Evolutionary conservation across 2,888 invertebrate genomes (phyloP).

Genomic region (Steinernema carpocapsae): DNA sequence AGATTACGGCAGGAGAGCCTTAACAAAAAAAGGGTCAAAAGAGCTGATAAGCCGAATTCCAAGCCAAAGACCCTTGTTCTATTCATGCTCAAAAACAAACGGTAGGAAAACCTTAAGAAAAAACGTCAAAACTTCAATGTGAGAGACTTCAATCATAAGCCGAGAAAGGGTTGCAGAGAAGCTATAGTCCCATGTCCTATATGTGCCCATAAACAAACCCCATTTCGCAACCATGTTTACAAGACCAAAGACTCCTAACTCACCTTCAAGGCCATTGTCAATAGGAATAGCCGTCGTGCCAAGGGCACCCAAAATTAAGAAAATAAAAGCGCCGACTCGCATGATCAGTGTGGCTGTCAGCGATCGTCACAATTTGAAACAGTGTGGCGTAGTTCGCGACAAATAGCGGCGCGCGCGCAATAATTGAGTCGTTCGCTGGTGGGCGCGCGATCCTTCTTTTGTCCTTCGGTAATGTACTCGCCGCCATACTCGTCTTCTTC

Average conservation of each 20-base stretch:
- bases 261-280: conserved; percentile 18
- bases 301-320: neutral
- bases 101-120: too few species aligned
- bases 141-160: too few species aligned
- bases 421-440: conserved; percentile 22
- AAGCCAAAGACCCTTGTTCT: neutral
- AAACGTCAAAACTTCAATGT: too few species aligned
- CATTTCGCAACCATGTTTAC: neutral
- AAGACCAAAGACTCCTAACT: too few species aligned
- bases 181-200: neutral
- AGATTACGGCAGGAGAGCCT: conserved; percentile 56
- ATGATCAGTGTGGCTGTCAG: neutral
- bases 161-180: neutral
- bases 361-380: conserved; percentile 19
- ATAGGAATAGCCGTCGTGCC: neutral
- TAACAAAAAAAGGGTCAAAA: too few species aligned
- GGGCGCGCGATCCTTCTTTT: neutral
- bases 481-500: conserved; percentile 16
- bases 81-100: too few species aligned
- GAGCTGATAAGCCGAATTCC: neutral
- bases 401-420: conserved; percentile 28
- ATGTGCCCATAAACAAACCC: neutral
- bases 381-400: neutral
- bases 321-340: neutral
- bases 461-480: neutral